Conservation (phyloP, 2,113 vertebrate species). For the Penelope pileata region DNA sequence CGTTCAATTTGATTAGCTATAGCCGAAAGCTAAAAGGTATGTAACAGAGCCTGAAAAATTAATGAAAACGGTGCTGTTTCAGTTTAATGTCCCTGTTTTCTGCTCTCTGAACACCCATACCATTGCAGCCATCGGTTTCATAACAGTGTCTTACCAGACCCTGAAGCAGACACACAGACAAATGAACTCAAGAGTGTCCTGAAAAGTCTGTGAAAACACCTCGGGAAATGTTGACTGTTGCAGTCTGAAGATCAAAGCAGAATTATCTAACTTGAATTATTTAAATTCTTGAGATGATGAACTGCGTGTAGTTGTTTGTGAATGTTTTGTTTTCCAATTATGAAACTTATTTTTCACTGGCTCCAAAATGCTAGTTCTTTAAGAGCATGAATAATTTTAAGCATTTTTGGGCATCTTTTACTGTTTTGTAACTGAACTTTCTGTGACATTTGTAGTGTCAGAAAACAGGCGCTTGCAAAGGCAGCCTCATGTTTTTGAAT, state of each 20-base stretch:
- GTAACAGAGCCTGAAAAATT: neutral
- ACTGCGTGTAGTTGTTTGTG: slow-evolving; percentile 54
- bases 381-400: slow-evolving; percentile 58
- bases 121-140: neutral
- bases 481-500: neutral
- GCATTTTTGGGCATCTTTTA: neutral
- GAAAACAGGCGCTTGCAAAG: neutral
- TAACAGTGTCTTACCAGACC: slow-evolving; percentile 4
- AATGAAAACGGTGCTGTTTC: slow-evolving; percentile 6
- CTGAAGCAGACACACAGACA: neutral
- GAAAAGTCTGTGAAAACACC: slow-evolving; percentile 45
- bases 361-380: slow-evolving; percentile 25
- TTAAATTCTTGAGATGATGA: slow-evolving; percentile 64
- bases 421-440: slow-evolving; percentile 55
- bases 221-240: slow-evolving; percentile 53
- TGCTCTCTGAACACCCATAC: neutral
- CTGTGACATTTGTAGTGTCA: slow-evolving; percentile 35
- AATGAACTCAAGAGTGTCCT: slow-evolving; percentile 14
- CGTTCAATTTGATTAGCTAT: slow-evolving; percentile 24
- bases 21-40: slow-evolving; percentile 8
- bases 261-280: slow-evolving; percentile 61
- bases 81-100: neutral
- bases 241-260: slow-evolving; percentile 62
- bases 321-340: slow-evolving; percentile 74
- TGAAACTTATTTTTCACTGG: slow-evolving; percentile 54